Percentiles rank a stretch among this genome's conserved stretches.
Evolutionary conservation across 2,797 vertebrate genomes (phyloP).

Genomic region (Catharus ustulatus): DNA sequence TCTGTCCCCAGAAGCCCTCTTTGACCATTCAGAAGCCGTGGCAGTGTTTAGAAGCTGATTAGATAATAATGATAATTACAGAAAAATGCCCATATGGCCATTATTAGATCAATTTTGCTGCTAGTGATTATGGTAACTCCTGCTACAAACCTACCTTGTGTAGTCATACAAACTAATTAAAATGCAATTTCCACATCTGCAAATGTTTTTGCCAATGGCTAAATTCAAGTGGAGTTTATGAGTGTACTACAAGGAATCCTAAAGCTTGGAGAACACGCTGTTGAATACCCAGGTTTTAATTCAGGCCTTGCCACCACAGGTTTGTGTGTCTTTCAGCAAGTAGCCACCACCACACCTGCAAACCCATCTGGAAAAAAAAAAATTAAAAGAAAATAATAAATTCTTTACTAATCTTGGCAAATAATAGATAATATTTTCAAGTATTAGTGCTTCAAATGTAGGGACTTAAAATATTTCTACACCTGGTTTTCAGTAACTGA

Average conservation of each 20-base stretch:
- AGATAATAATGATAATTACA: constrained; percentile 65
- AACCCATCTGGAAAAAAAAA: not conserved
- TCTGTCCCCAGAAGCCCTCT: not conserved
- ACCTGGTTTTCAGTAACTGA: not conserved
- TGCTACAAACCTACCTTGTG: constrained; percentile 43
- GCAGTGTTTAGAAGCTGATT: constrained; percentile 49
- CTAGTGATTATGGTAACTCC: constrained; percentile 52
- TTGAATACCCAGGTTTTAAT: not conserved
- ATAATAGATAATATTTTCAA: not conserved
- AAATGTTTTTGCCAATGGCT: constrained; percentile 52
- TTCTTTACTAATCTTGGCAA: not conserved
- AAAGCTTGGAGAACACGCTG: not conserved
- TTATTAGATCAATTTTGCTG: constrained; percentile 52
- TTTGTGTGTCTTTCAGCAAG: not conserved
- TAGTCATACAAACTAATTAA: constrained; percentile 60
- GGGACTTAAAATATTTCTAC: not conserved
- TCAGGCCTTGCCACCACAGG: not conserved
- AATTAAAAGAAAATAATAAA: not conserved
- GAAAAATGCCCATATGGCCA: constrained; percentile 54
- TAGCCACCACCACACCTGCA: not conserved
- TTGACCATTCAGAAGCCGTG: not conserved
- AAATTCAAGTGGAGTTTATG: constrained; percentile 15
- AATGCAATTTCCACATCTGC: constrained; percentile 57
- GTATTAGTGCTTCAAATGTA: not conserved
- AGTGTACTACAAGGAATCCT: not conserved